These are phyloP conservation scores for Urocolius indicus DNA, from an alignment of 2,113 vertebrate genomes.

Conservation along the genomic window DNA sequence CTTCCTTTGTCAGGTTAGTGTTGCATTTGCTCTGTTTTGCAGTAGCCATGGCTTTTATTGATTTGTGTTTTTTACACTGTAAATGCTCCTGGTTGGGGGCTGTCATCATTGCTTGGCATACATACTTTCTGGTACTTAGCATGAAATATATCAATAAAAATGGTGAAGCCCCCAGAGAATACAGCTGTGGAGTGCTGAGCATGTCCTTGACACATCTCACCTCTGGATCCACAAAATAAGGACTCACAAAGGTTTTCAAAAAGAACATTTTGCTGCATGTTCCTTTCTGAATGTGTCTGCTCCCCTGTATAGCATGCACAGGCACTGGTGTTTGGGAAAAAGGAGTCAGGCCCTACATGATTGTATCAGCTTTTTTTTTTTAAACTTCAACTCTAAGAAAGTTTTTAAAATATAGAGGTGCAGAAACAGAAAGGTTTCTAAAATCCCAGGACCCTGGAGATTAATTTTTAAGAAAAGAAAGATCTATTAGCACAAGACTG, in stretches of 20 bases:
- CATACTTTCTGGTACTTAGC: slow-evolving; percentile 1
- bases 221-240: slow-evolving; percentile 19
- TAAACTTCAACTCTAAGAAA: background rate
- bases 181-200: background rate
- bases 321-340: background rate
- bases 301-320: background rate
- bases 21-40: slow-evolving; percentile 35
- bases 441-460: slow-evolving; percentile 42
- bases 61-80: slow-evolving; percentile 27
- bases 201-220: background rate
- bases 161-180: background rate
- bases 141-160: slow-evolving; percentile 44
- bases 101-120: slow-evolving; percentile 33
- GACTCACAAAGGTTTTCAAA: background rate
- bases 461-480: slow-evolving; percentile 25
- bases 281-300: background rate
- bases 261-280: background rate
- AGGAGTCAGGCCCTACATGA: background rate
- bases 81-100: slow-evolving; percentile 32
- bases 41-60: slow-evolving; percentile 28
- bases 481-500: slow-evolving; percentile 1
- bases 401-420: background rate
- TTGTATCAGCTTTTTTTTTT: background rate
- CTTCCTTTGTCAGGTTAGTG: slow-evolving; percentile 48
- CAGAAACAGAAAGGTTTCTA: slow-evolving; percentile 31